Base-by-base conservation (phyloP, 2,888 invertebrate genomes). In the Lottia scabra region DNA sequence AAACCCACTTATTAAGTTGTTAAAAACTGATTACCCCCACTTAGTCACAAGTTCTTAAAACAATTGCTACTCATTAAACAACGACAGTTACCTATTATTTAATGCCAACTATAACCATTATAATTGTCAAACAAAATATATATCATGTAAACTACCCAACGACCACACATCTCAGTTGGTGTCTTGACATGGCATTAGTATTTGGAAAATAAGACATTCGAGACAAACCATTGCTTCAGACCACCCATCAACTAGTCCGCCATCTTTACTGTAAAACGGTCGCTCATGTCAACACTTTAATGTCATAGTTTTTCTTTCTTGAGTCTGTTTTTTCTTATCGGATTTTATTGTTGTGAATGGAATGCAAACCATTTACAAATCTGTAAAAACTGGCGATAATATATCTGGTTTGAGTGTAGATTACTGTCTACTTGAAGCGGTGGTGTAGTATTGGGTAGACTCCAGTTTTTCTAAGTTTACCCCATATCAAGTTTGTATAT, bases 251-350 rank as follows among this genome's bases (percentile, higher is more conserved):
- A 23, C 19, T 56, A 13, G 56, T 2, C 56, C 23, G 56, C 56
- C 56, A 56, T 56, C 56, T 56, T 38, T 56, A 23, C 56, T 13
- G 56, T 56, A 56, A 56, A 56, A 56, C 56, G 56, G 56, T 56
- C 56, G 56, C 56, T 56, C 56, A 56, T 56, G 56, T 56, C 56
- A 56, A 56, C 56, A 56, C 56, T 19, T 56, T 56, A 56, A 56
- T 56, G 56, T 56, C 56, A 19, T 56, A 56, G 56, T 56, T 23
- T 56, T 56, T 23, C 19, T 56, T 56, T 13, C 23, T 13, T 23
- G 56, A 10, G 19, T 56, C 56, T 56, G 56, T 56, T 56, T 56
- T 56, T 56, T 56, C 56, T 56, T 56, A 56, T 56, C 56, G 23
- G 23, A 56, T 10, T 56, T 56, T 56, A 56, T 56, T 56, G 56